Evolutionary conservation across 2,888 invertebrate genomes (phyloP), one percentile per base, ranked within the genome.

Genomic region (Abrostola triplasia): DNA sequence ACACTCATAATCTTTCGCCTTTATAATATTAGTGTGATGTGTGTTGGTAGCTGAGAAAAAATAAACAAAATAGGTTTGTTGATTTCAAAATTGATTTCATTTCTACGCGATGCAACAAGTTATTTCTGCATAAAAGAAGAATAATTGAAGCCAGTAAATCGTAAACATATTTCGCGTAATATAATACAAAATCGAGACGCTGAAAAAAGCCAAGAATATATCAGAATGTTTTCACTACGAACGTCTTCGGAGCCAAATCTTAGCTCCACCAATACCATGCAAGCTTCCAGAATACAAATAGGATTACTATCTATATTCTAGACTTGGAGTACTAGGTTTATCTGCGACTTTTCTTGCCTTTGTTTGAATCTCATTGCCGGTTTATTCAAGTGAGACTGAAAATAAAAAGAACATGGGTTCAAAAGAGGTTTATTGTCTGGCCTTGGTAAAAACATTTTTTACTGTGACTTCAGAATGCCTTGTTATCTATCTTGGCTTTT

Each of bases 281-380:
- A 52, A 67, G 64, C 61, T 41, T 35, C 50, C 57, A 44, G 76
- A 69, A 77, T 77, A 77, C 65, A 69, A 77, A 78, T 76, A 68
- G 36, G 76, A 77, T 77, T 76, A 69, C 50, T 36, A 9, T 61
- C 13, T 49, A 36, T 42, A 66, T 59, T 53, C 24, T n/a, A 55
- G 40, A 52, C 53, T 51, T 13, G 11, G 38, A 61, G 37, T 40
- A 38, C 10, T 57, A 6, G 47, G 13, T 60, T 60, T 61, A 41
- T 51, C 38, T 11, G 7, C 9, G 44, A 35, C 13, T 58, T 54
- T 63, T 37, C 37, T 37, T 36, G 48, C 24, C 12, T 49, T 55
- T 50, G 48, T 67, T 42, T 51, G 53, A n/a, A 12, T 50, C 50
- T 50, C 44, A 47, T 35, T 59, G 44, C 49, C 11, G 44, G 44